Percentiles rank a stretch among this genome's conserved stretches.
Evolutionary conservation across 2,797 vertebrate species (phyloP).

Genomic region (Amazona finschi): DNA sequence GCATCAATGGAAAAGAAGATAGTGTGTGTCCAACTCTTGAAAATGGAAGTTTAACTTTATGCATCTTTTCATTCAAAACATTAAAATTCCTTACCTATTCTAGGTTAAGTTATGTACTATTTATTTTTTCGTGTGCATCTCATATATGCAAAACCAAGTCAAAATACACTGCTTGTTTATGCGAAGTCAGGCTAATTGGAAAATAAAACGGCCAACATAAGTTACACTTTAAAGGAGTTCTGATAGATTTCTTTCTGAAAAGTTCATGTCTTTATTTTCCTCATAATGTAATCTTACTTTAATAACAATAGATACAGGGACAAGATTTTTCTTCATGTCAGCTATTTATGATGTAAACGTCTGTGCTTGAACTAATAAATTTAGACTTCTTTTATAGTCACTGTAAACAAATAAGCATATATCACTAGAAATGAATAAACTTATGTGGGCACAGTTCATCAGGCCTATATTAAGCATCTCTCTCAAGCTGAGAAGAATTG

Average conservation of each 20-base stretch:
- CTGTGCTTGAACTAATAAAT: not conserved
- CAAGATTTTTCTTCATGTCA: not conserved
- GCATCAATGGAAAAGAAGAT: not conserved
- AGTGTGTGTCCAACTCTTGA: not conserved
- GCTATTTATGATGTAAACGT: not conserved
- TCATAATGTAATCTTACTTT: not conserved
- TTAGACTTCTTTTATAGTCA: not conserved
- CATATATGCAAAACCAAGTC: not conserved
- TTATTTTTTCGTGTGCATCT: not conserved
- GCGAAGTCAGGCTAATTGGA: not conserved
- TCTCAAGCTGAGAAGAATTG: not conserved
- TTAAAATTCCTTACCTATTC: not conserved
- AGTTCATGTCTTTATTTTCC: not conserved
- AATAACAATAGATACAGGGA: not conserved
- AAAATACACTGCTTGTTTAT: not conserved
- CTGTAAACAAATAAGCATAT: not conserved
- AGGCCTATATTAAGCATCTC: not conserved
- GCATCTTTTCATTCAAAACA: not conserved
- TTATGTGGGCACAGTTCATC: accelerated
- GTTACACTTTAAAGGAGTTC: not conserved
- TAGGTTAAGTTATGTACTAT: not conserved
- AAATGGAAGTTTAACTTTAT: not conserved
- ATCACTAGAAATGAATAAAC: not conserved
- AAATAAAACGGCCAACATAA: not conserved
- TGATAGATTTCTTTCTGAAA: not conserved